Evolutionary conservation across 2,797 vertebrate species (phyloP).

Genomic region (Halcyon smyrnensis): DNA sequence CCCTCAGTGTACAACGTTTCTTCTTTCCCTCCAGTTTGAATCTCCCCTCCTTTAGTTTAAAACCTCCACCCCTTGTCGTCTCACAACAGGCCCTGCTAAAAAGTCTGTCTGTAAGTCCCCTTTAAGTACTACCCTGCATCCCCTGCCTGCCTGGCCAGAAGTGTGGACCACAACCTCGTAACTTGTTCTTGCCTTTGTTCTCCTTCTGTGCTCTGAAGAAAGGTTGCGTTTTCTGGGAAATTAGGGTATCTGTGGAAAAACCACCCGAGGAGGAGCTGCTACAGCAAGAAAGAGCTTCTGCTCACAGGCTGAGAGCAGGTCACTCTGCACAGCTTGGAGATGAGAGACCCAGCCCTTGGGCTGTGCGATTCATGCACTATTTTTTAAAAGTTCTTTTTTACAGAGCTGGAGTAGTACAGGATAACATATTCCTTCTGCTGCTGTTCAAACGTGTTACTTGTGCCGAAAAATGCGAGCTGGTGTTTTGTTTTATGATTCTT

Average conservation of each 20-base stretch:
- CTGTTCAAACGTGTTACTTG: not conserved
- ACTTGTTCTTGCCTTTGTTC: not conserved
- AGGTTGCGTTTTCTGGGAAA: not conserved
- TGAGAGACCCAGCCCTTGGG: not conserved
- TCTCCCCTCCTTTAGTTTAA: not conserved
- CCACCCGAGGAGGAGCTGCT: not conserved
- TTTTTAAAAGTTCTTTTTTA: not conserved
- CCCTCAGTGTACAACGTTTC: not conserved
- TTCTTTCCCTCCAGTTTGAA: not conserved
- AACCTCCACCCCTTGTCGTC: not conserved
- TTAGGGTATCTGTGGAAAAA: not conserved
- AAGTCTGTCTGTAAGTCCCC: not conserved
- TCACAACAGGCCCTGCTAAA: not conserved
- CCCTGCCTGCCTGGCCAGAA: not conserved
- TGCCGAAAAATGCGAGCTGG: not conserved
- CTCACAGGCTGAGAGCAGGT: not conserved
- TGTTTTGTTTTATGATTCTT: not conserved
- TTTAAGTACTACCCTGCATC: not conserved
- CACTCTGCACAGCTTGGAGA: not conserved
- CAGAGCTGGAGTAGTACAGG: accelerated
- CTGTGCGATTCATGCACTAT: accelerated
- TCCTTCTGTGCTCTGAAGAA: not conserved
- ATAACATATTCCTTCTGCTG: not conserved
- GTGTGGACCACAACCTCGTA: not conserved
- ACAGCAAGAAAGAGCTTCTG: not conserved